Evolutionary conservation across 2,797 vertebrate species (phyloP).

Genomic region (Dryobates pubescens): DNA sequence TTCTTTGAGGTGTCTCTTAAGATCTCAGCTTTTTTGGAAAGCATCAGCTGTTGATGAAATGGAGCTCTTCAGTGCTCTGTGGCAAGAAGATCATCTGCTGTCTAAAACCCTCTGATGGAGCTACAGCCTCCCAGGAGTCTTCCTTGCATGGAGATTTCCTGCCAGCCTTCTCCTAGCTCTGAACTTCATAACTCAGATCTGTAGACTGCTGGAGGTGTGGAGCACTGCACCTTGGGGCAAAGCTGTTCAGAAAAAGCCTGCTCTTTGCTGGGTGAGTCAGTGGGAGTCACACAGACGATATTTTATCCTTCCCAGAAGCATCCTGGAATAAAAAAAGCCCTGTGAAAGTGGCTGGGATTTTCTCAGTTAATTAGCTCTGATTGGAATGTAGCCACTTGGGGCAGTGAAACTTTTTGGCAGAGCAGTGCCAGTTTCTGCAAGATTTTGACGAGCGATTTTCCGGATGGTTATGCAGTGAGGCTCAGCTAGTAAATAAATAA

Average conservation of each 20-base stretch:
- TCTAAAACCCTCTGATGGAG: neutral
- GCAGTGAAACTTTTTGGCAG: conserved; percentile 12
- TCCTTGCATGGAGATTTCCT: neutral
- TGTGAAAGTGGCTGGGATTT: neutral
- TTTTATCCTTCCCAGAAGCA: neutral
- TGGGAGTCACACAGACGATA: neutral
- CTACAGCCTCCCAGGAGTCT: neutral
- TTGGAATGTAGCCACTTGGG: neutral
- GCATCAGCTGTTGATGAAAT: neutral
- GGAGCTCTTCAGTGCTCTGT: neutral
- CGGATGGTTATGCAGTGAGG: neutral
- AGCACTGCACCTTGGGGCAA: neutral
- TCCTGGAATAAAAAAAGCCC: neutral
- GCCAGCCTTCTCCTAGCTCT: neutral
- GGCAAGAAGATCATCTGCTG: neutral
- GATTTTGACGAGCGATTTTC: conserved; percentile 12
- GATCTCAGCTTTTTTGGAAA: neutral
- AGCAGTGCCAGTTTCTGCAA: neutral
- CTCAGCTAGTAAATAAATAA: neutral
- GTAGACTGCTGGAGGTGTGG: neutral
- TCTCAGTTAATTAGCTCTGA: conserved; percentile 3
- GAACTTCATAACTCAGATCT: neutral
- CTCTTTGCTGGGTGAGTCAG: neutral
- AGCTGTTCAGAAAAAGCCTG: neutral
- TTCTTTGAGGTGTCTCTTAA: neutral